phyloP scores from a whole-genome alignment of 1,140 invertebrate genomes.

The Thereuonema tuberculata region DNA sequence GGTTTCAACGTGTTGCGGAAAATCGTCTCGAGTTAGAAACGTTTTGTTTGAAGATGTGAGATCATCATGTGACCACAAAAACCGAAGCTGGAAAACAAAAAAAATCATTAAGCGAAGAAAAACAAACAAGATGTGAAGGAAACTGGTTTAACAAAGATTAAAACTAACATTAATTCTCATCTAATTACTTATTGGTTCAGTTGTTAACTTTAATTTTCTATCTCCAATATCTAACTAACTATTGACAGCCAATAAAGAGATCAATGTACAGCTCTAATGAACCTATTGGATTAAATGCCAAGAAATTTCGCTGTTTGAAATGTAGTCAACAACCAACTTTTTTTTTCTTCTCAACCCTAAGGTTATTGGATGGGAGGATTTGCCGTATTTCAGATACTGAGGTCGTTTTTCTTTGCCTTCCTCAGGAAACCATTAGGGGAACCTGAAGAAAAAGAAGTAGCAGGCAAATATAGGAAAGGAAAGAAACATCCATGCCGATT shows the following conservation, averaged over 20 bases:
- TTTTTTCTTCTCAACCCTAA: too few species aligned
- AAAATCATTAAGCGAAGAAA: not conserved
- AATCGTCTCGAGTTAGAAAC: not conserved
- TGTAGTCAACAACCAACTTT: too few species aligned
- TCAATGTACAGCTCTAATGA: not conserved
- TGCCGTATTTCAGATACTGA: too few species aligned
- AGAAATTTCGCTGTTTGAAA: too few species aligned
- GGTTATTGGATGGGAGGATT: too few species aligned
- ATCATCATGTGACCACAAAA: not conserved
- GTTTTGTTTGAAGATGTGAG: not conserved
- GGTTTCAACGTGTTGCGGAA: not conserved
- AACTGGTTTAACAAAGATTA: not conserved
- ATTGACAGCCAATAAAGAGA: not conserved
- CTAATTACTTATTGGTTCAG: not conserved
- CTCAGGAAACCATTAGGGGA: too few species aligned
- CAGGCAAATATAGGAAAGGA: too few species aligned
- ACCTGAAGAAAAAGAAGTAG: too few species aligned
- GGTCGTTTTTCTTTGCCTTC: too few species aligned
- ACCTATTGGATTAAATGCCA: too few species aligned
- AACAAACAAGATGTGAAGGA: not conserved
- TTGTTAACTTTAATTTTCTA: not conserved
- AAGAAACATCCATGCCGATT: too few species aligned
- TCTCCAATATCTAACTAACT: not conserved
- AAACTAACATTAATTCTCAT: not conserved
- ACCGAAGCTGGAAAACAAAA: conserved; percentile 4